Percentiles rank a stretch among this genome's conserved stretches.
Conservation (phyloP, 2,888 invertebrate species). For the Scaptomyza cyrtandrae region DNA sequence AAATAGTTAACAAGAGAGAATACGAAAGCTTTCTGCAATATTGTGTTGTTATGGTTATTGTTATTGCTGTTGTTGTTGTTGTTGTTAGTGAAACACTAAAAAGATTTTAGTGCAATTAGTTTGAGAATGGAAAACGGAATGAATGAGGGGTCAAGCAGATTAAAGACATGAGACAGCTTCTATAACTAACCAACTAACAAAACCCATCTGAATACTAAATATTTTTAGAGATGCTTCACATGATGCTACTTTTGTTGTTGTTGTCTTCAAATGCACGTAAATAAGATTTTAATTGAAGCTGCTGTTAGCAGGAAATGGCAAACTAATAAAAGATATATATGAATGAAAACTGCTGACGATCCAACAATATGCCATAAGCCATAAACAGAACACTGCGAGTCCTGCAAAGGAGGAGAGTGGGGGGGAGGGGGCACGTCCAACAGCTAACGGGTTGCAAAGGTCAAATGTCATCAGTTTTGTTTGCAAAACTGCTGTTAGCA, state of each 20-base stretch:
- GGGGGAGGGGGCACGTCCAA: not conserved
- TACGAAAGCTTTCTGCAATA: not conserved
- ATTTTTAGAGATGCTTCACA: too few species aligned
- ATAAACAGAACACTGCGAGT: not conserved
- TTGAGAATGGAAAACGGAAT: conserved; percentile 2
- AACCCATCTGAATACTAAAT: too few species aligned
- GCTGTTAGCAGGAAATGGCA: conserved; percentile 76
- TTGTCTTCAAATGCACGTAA: conserved; percentile 53
- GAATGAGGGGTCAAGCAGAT: conserved; percentile 5
- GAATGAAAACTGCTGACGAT: conserved; percentile 29
- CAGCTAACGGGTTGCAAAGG: conserved; percentile 18
- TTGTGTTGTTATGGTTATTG: not conserved
- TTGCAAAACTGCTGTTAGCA: conserved; percentile 21
- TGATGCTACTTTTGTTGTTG: too few species aligned
- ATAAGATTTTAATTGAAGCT: conserved; percentile 74
- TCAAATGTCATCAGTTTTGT: conserved; percentile 25
- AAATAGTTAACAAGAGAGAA: not conserved
- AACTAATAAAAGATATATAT: conserved; percentile 52
- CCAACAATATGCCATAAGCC: conserved; percentile 7
- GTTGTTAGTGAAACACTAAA: conserved; percentile 59
- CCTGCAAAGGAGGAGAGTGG: not conserved
- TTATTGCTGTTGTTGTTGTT: not conserved
- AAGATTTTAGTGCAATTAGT: conserved; percentile 66
- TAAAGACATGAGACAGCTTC: not conserved
- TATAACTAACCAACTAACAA: not conserved